Conservation (phyloP, 1,140 invertebrate genomes). For the Temnothorax nylanderi region DNA sequence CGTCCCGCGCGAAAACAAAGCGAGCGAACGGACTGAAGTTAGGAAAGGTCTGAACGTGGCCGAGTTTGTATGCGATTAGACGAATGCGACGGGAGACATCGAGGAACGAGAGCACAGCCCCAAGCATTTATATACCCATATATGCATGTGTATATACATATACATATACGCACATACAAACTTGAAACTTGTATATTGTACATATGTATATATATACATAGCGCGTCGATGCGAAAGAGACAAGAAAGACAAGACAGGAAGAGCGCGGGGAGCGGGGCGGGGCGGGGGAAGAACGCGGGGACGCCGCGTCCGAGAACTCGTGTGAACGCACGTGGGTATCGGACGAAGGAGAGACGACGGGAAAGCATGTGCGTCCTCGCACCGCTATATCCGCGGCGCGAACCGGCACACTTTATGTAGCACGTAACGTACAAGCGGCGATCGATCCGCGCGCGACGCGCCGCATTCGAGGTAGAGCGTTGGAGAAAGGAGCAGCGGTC, state of each 20-base stretch:
- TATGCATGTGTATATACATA: neutral
- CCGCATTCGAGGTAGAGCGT: neutral
- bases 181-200: too few species aligned
- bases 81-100: too few species aligned
- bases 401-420: slow-evolving; percentile 34
- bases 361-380: neutral
- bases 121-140: too few species aligned
- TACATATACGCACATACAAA: neutral
- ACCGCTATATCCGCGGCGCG: neutral
- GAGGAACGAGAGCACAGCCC: too few species aligned
- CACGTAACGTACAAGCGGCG: slow-evolving; percentile 37
- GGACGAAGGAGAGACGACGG: slow-evolving; percentile 39
- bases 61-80: too few species aligned
- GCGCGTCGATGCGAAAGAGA: neutral
- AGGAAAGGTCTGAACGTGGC: too few species aligned
- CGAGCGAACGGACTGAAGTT: too few species aligned
- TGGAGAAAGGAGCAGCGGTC: slow-evolving; percentile 35
- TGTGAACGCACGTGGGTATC: slow-evolving; percentile 65
- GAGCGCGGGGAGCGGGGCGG: neutral
- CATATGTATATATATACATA: neutral
- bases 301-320: slow-evolving; percentile 29
- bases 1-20: too few species aligned
- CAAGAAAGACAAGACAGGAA: neutral
- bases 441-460: slow-evolving; percentile 38
- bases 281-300: slow-evolving; percentile 10